A percentile compares a stretch with the other conserved stretches of the same genome.
Conservation (phyloP, 2,888 invertebrate species). For the Lampropteryx suffumata region DNA sequence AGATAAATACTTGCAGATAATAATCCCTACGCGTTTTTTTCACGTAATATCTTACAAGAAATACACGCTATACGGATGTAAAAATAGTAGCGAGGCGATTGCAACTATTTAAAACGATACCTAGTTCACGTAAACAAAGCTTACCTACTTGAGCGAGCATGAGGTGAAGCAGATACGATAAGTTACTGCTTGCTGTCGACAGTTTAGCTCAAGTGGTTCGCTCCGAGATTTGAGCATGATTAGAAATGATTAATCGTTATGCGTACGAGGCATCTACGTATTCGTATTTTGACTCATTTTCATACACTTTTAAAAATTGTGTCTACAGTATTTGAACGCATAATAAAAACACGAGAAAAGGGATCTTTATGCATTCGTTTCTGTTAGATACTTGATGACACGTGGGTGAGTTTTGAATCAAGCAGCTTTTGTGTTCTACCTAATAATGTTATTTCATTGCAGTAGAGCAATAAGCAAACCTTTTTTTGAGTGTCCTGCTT, state of each 20-base stretch:
- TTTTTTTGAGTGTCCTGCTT: too few relatives aligned
- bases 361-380: too few relatives aligned
- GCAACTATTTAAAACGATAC: slow-evolving; percentile 19
- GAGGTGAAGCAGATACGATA: slow-evolving; percentile 20
- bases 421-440: too few relatives aligned
- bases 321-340: neutral
- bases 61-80: neutral
- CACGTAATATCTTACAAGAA: neutral
- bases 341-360: too few relatives aligned
- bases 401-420: too few relatives aligned
- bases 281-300: neutral
- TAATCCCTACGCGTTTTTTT: neutral
- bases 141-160: slow-evolving; percentile 16
- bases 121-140: slow-evolving; percentile 20
- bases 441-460: too few relatives aligned
- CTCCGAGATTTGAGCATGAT: slow-evolving; percentile 18
- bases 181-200: slow-evolving; percentile 23
- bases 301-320: neutral
- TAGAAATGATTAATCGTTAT: slow-evolving; percentile 19
- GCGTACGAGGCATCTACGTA: slow-evolving; percentile 4
- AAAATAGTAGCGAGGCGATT: slow-evolving; percentile 11
- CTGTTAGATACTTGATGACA: too few relatives aligned
- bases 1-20: too few relatives aligned
- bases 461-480: too few relatives aligned
- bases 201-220: slow-evolving; percentile 16